Evolutionary conservation across 2,797 vertebrate genomes (phyloP).

Genomic region (Podargus strigoides): DNA sequence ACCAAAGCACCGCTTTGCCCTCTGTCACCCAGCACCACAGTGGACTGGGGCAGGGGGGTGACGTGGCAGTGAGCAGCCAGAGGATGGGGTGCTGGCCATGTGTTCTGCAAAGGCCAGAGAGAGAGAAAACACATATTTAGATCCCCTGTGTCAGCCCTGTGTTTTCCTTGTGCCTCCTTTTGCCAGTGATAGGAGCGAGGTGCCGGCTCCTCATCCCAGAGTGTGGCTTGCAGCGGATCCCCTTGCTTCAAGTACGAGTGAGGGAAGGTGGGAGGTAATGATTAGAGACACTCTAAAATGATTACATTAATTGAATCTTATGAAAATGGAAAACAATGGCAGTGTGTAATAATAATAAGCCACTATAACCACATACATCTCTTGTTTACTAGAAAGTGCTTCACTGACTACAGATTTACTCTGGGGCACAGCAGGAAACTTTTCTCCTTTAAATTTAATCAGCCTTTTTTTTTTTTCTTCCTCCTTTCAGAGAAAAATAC

Average conservation of each 20-base stretch:
- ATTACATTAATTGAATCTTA: constrained; percentile 53
- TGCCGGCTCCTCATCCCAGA: not conserved
- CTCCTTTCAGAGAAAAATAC: not conserved
- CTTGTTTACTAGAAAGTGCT: constrained; percentile 38
- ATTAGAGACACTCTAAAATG: constrained; percentile 54
- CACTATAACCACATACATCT: not conserved
- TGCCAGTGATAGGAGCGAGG: not conserved
- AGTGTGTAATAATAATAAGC: constrained; percentile 28
- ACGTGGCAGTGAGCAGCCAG: not conserved
- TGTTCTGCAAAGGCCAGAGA: not conserved
- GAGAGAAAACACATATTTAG: not conserved
- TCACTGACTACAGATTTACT: constrained; percentile 26
- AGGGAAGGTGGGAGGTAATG: constrained; percentile 10
- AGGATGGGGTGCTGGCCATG: fast-evolving
- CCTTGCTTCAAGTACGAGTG: not conserved
- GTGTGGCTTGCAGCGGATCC: not conserved
- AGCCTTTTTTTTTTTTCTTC: not conserved
- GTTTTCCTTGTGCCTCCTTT: not conserved
- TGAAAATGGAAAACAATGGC: constrained; percentile 48
- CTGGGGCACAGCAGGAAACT: constrained; percentile 43
- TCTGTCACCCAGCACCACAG: not conserved
- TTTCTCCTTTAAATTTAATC: constrained; percentile 57
- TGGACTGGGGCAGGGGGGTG: not conserved
- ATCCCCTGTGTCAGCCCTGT: not conserved
- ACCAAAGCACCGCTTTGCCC: not conserved